These are phyloP conservation scores for Mactromeris polynyma DNA, from an alignment of 2,888 invertebrate species.

Conservation along the genomic window DNA sequence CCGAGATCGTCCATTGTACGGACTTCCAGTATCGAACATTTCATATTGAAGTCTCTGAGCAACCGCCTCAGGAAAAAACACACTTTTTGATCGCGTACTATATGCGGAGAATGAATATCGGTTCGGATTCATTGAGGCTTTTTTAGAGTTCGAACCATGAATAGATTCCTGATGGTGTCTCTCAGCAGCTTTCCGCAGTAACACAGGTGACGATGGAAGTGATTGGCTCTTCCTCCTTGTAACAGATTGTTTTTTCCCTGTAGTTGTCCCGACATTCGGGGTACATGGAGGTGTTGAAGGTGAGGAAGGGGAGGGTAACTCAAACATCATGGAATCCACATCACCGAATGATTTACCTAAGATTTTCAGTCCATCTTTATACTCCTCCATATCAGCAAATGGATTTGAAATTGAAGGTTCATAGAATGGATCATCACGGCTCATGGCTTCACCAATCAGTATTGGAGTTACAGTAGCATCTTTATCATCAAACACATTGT, in stretches of 20 bases:
- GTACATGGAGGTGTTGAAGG: slow-evolving; percentile 83
- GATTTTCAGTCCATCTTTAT: slow-evolving; percentile 83
- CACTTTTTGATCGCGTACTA: slow-evolving; percentile 73
- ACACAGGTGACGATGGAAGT: slow-evolving; percentile 84
- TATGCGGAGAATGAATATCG: slow-evolving; percentile 69
- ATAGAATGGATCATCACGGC: slow-evolving; percentile 88
- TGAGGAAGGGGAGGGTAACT: slow-evolving; percentile 91
- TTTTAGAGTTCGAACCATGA: slow-evolving; percentile 75
- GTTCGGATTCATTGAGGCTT: slow-evolving; percentile 56
- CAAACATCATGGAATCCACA: slow-evolving; percentile 88
- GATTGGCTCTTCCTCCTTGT: slow-evolving; percentile 81
- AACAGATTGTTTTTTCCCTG: slow-evolving; percentile 33
- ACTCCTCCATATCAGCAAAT: slow-evolving; percentile 82
- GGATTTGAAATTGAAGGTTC: slow-evolving; percentile 83
- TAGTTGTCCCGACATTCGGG: slow-evolving; percentile 70
- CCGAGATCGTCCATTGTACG: slow-evolving; percentile 54
- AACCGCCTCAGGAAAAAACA: slow-evolving; percentile 73
- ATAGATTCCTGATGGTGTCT: slow-evolving; percentile 82
- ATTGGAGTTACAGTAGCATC: slow-evolving; percentile 88
- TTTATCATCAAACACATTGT: slow-evolving; percentile 60
- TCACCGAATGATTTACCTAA: slow-evolving; percentile 77
- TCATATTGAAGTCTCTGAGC: slow-evolving; percentile 76
- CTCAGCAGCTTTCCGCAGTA: slow-evolving; percentile 82
- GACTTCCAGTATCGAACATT: slow-evolving; percentile 69
- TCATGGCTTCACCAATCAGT: slow-evolving; percentile 94